A percentile compares a stretch with the other conserved stretches of the same genome.
phyloP scores from a whole-genome alignment of 1,140 invertebrate species.

The Phthorimaea operculella region DNA sequence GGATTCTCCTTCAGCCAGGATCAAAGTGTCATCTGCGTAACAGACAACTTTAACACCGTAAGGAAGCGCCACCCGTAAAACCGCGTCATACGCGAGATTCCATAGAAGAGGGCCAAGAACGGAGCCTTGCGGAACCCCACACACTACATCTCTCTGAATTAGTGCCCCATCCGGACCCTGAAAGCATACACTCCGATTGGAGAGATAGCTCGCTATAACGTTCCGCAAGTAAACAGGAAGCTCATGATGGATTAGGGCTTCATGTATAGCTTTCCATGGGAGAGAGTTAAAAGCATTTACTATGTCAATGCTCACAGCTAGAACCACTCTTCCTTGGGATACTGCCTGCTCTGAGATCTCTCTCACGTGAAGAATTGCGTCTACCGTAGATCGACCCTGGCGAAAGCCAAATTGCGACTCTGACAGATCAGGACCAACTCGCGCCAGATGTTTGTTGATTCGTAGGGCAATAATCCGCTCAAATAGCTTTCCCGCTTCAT shows the following conservation, averaged over 20 bases:
- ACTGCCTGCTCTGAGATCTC: neutral
- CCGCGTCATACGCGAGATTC: neutral
- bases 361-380: constrained; percentile 16
- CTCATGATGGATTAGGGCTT: constrained; percentile 6
- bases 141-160: neutral
- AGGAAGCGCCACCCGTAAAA: neutral
- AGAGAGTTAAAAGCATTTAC: constrained; percentile 13
- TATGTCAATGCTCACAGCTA: constrained; percentile 16
- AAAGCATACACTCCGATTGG: neutral
- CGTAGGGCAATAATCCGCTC: constrained; percentile 23
- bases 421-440: constrained; percentile 16
- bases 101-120: neutral
- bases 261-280: constrained; percentile 6
- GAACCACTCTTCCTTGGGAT: constrained; percentile 2
- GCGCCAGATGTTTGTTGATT: constrained; percentile 13
- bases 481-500: neutral
- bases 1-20: neutral
- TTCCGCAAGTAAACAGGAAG: constrained; percentile 9
- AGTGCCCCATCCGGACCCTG: neutral
- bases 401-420: constrained; percentile 28
- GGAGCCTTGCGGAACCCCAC: constrained; percentile 2
- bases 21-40: constrained; percentile 3
- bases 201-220: neutral
- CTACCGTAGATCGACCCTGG: constrained; percentile 22
- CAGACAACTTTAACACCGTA: neutral